Percentiles rank a stretch among this genome's conserved stretches.
phyloP scores from a whole-genome alignment of 2,888 invertebrate genomes.

The Stegana nigrithorax region DNA sequence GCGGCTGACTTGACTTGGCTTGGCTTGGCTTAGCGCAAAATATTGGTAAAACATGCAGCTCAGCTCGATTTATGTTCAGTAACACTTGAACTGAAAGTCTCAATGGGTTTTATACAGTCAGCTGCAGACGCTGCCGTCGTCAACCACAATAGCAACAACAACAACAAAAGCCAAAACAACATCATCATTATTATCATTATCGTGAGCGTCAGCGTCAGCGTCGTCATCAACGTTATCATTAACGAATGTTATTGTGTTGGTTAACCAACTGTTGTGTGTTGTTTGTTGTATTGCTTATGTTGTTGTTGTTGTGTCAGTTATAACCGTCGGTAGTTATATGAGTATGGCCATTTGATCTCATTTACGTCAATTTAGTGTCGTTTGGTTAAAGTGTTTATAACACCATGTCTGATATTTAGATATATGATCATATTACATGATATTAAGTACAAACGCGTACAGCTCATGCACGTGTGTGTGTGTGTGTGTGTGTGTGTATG shows the following conservation, averaged over 20 bases:
- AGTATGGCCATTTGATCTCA: slow-evolving; percentile 46
- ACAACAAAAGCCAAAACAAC: slow-evolving; percentile 19
- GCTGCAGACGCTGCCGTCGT: background rate
- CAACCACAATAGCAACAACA: too few relatives aligned
- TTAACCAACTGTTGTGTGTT: background rate
- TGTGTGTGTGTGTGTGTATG: background rate
- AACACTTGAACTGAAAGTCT: slow-evolving; percentile 50
- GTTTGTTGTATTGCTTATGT: slow-evolving; percentile 14
- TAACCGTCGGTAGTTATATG: slow-evolving; percentile 48
- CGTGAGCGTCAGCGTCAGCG: too few relatives aligned
- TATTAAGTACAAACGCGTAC: slow-evolving; percentile 3
- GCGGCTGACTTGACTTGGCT: too few relatives aligned
- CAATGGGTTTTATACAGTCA: slow-evolving; percentile 49
- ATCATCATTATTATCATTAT: too few relatives aligned
- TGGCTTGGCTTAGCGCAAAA: slow-evolving; percentile 36
- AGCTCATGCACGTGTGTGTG: slow-evolving; percentile 8
- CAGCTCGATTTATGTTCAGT: slow-evolving; percentile 54
- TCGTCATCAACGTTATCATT: too few relatives aligned
- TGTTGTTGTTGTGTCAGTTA: background rate
- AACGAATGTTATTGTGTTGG: too few relatives aligned
- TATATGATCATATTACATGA: slow-evolving; percentile 19
- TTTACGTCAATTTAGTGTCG: slow-evolving; percentile 57
- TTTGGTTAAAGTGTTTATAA: slow-evolving; percentile 55
- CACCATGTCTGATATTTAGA: slow-evolving; percentile 28
- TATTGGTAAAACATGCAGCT: slow-evolving; percentile 49